These are phyloP conservation scores for Microcebus ravelobensis DNA, from an alignment of 2,113 vertebrate species.

Conservation along the genomic window DNA sequence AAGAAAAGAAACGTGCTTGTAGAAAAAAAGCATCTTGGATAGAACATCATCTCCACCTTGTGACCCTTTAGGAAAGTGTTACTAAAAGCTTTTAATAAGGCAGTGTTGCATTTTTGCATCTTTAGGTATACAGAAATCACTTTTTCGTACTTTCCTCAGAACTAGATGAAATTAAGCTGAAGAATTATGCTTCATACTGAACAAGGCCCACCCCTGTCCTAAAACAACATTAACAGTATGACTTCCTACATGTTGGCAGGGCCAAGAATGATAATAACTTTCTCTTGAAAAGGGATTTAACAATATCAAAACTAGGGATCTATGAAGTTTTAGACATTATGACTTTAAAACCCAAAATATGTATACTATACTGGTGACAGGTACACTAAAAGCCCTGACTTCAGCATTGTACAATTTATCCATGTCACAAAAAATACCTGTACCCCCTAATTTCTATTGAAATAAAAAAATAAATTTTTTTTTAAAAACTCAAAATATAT, in stretches of 20 bases:
- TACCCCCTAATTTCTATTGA: no score
- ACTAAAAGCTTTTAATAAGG: background rate
- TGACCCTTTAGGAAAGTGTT: constrained; percentile 25
- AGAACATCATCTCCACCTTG: constrained; percentile 47
- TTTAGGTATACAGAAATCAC: background rate
- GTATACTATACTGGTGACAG: background rate
- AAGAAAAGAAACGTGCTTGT: background rate
- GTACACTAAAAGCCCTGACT: no score
- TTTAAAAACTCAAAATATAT: background rate
- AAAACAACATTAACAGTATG: background rate
- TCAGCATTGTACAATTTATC: no score
- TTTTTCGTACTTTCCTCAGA: background rate
- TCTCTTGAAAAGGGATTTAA: background rate
- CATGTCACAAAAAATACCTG: no score
- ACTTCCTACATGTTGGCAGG: background rate
- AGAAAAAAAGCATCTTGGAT: background rate
- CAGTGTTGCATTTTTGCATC: constrained; percentile 31
- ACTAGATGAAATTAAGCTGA: background rate
- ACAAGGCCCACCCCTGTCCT: background rate
- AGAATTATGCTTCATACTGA: background rate
- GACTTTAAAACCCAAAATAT: constrained; percentile 32
- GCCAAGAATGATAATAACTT: background rate
- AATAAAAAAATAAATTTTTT: no score
- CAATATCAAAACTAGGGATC: background rate
- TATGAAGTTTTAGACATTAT: background rate